Evolutionary conservation across 2,797 vertebrate genomes (phyloP).

Genomic region (Natrix natrix): DNA sequence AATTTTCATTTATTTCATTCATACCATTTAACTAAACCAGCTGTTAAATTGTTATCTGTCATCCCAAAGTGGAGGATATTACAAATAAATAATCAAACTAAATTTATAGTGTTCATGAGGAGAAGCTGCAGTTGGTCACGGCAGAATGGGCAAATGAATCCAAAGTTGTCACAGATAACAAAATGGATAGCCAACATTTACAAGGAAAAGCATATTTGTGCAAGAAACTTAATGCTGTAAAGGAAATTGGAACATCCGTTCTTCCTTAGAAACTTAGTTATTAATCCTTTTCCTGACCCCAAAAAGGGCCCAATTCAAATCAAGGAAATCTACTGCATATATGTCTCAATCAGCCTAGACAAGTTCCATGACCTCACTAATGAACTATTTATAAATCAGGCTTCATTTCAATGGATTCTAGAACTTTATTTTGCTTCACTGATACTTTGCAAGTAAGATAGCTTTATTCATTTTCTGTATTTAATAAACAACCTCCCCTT

Average conservation of each 20-base stretch:
- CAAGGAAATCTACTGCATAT: neutral
- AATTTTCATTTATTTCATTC: constrained; percentile 49
- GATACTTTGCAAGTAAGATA: neutral
- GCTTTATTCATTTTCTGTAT: neutral
- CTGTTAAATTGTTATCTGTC: constrained; percentile 36
- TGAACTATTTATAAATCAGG: constrained; percentile 29
- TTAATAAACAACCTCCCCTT: neutral
- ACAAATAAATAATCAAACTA: constrained; percentile 58
- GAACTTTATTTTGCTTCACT: neutral
- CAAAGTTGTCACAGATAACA: neutral
- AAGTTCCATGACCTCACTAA: neutral
- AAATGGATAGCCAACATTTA: neutral
- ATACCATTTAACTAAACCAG: constrained; percentile 38
- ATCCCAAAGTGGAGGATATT: constrained; percentile 44
- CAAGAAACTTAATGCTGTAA: constrained; percentile 35
- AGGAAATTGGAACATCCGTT: constrained; percentile 48
- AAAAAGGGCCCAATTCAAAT: neutral
- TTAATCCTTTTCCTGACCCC: neutral
- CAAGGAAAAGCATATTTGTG: neutral
- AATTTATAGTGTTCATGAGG: constrained; percentile 32
- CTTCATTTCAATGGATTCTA: neutral
- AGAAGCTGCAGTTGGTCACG: neutral
- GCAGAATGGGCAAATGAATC: neutral
- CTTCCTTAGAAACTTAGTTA: constrained; percentile 47
- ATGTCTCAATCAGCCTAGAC: constrained; percentile 20